Evolutionary conservation across 2,888 invertebrate genomes (phyloP).

Genomic region (Julus scanicus): DNA sequence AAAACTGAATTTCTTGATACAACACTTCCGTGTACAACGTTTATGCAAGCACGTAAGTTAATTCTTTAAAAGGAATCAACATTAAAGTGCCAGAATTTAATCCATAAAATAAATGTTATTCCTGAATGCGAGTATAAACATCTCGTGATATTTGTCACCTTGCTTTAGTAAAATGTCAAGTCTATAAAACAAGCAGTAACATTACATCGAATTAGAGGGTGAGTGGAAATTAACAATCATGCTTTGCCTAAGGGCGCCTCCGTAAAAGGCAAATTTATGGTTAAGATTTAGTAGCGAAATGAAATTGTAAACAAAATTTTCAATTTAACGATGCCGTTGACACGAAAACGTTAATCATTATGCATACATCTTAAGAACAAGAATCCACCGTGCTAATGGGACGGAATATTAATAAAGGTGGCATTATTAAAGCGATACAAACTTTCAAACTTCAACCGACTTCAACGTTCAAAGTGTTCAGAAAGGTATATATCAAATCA

Average conservation of each 20-base stretch:
- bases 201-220: slow-evolving; percentile 9
- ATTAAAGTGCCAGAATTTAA: not conserved
- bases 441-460: not conserved
- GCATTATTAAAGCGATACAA: not conserved
- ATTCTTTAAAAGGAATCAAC: not conserved
- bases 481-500: no score
- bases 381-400: not conserved
- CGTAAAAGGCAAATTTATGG: not conserved
- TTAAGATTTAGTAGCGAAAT: slow-evolving; percentile 6
- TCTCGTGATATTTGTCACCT: not conserved
- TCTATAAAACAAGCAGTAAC: not conserved
- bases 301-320: not conserved
- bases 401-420: not conserved
- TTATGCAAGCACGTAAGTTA: no score
- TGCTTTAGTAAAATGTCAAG: slow-evolving; percentile 30
- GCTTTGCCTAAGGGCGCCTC: not conserved
- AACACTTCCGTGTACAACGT: no score
- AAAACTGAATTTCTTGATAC: no score
- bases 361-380: not conserved
- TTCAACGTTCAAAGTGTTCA: no score
- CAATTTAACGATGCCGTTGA: slow-evolving; percentile 12
- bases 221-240: slow-evolving; percentile 16
- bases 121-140: not conserved
- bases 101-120: slow-evolving; percentile 1
- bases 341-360: not conserved